Conservation (phyloP, 64 coral and sea anemone genomes). For the Anthopleura sola region DNA sequence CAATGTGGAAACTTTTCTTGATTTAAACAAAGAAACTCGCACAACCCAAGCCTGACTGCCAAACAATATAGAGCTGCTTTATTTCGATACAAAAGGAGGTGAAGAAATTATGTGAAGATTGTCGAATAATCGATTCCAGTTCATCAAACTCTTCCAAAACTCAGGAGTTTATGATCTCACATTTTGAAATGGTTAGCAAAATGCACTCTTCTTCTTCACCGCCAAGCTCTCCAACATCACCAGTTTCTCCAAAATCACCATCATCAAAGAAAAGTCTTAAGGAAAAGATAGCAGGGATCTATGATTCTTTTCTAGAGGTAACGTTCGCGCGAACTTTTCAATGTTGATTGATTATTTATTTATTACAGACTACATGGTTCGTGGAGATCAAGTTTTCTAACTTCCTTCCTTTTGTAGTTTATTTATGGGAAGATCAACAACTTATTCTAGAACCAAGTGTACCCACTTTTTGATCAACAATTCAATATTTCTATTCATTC, state of each 20-base stretch:
- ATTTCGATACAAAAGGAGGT: neutral
- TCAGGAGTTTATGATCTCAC: neutral
- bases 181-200: constrained; percentile 12
- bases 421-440: too few relatives aligned
- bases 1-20: neutral
- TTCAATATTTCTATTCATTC: too few relatives aligned
- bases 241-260: constrained; percentile 6
- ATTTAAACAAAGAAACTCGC: neutral
- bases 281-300: constrained; percentile 95
- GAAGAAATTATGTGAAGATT: neutral
- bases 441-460: too few relatives aligned
- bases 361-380: neutral
- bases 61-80: neutral
- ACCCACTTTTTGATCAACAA: too few relatives aligned
- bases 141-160: neutral
- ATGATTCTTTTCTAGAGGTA: constrained; percentile 95
- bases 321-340: neutral
- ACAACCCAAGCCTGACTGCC: neutral
- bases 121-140: neutral
- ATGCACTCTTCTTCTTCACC: constrained; percentile 6
- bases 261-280: constrained; percentile 81
- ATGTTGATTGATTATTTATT: neutral
- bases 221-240: constrained; percentile 10
- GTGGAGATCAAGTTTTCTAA: neutral
- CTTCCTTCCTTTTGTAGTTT: neutral